Conservation (phyloP, 2,113 vertebrate genomes). For the Pelmatolapia mariae region DNA sequence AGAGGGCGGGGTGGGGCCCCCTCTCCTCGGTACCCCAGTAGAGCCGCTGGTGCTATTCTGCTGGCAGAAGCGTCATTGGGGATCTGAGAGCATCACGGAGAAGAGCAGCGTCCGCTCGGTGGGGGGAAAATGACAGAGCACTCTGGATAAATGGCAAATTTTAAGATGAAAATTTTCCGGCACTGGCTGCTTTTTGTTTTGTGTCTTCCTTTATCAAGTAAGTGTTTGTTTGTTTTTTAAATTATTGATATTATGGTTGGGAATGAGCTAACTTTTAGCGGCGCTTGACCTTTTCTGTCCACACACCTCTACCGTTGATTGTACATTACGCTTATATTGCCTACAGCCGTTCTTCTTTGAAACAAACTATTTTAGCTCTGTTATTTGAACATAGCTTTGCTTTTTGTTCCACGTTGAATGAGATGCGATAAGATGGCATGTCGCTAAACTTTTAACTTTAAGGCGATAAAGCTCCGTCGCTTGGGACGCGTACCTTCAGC, state of each 20-base stretch:
- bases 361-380: neutral
- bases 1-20: neutral
- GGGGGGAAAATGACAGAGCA: slow-evolving; percentile 33
- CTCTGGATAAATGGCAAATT: slow-evolving; percentile 66
- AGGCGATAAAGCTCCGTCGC: neutral
- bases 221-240: slow-evolving; percentile 1
- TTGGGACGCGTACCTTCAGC: neutral
- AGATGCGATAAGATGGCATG: neutral
- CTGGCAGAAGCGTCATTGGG: neutral
- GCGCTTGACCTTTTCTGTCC: neutral
- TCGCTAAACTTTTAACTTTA: neutral
- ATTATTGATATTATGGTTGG: neutral
- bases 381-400: neutral
- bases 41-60: neutral
- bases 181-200: slow-evolving; percentile 44
- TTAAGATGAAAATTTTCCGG: slow-evolving; percentile 55
- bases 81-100: neutral
- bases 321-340: neutral
- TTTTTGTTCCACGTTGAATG: neutral
- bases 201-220: slow-evolving; percentile 63
- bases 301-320: neutral
- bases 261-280: neutral
- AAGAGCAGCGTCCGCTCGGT: neutral
- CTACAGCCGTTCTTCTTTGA: neutral
- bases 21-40: neutral